Evolutionary conservation across 2,113 vertebrate genomes (phyloP), one percentile per base, ranked within the genome.

Genomic region (Lepus europaeus): DNA sequence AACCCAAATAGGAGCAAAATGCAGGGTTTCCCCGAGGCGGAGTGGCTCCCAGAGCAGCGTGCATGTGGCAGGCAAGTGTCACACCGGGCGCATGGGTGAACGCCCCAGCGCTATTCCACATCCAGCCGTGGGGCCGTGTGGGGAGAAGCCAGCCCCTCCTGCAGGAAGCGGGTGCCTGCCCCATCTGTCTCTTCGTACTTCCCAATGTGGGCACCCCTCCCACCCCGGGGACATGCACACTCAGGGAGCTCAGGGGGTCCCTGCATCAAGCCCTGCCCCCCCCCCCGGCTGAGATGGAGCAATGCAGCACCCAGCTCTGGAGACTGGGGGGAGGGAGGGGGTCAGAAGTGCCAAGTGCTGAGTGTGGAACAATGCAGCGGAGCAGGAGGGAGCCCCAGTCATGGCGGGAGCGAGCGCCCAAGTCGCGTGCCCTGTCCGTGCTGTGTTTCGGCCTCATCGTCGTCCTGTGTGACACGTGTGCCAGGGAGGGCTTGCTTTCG

Each of bases 61-160:
- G 0, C 0, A 4, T 69, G 36, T 53, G 81, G 16, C 51, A 73
- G 61, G 84, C 11, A 19, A 19, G 49, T 59, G 76, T 85, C 25
- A 0, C 0, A 0, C 36, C 23, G 9, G 31, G 9, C 2, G 0
- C 63, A 87, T 45, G 91, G 23, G n/a, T 81, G 80, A 95, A 25
- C 56, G 51, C 80, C 61, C 77, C 63, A 20, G 76, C 92, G 89
- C 61, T 93, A 92, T 56, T 88, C 66, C 76, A 17, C 56, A 10
- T 31, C 49, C 79, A 13, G 17, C 11, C 14, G 73, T 61, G 89
- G 69, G 84, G 10, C 82, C 63, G 29, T 25, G 31, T 29, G 31
- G 78, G 92, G 69, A 63, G 25, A 20, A 2, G 23, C 29, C 76
- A 6, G 66, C n/a, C 66, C 53, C 72, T 83, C 59, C 59, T 3